phyloP scores from a whole-genome alignment of 2,888 invertebrate species.

The Prosopocoilus inquinatus region DNA sequence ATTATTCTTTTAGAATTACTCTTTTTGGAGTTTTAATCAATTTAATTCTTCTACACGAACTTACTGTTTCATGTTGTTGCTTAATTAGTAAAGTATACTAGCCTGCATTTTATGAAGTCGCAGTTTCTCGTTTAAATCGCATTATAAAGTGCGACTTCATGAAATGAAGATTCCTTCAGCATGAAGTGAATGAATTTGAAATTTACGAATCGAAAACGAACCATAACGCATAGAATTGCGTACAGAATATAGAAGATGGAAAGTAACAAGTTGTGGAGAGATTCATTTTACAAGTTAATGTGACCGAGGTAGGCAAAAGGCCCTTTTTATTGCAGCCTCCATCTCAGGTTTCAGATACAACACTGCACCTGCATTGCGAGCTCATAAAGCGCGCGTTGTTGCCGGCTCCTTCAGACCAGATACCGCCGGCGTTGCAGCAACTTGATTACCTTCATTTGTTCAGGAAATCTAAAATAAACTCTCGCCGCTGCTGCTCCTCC shows the following conservation, averaged over 20 bases:
- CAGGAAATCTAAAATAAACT: conserved; percentile 23
- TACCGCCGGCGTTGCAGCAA: conserved; percentile 14
- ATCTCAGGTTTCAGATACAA: conserved; percentile 29
- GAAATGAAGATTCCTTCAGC: no score
- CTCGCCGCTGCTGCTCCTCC: conserved; percentile 5
- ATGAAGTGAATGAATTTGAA: no score
- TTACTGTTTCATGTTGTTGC: no score
- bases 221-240: no score
- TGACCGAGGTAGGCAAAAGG: neutral
- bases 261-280: neutral
- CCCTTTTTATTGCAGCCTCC: conserved; percentile 3
- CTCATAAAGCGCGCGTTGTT: conserved; percentile 25
- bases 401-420: conserved; percentile 18
- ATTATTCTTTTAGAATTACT: no score
- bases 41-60: no score
- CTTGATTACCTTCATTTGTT: conserved; percentile 32
- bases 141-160: no score
- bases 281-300: conserved; percentile 2
- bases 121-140: no score
- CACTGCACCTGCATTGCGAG: conserved; percentile 30
- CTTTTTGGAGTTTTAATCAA: no score
- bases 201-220: no score
- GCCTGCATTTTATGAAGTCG: no score
- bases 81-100: no score
- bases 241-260: neutral